Evolutionary conservation across 2,113 vertebrate genomes (phyloP).

Genomic region (Oryzias curvinotus): DNA sequence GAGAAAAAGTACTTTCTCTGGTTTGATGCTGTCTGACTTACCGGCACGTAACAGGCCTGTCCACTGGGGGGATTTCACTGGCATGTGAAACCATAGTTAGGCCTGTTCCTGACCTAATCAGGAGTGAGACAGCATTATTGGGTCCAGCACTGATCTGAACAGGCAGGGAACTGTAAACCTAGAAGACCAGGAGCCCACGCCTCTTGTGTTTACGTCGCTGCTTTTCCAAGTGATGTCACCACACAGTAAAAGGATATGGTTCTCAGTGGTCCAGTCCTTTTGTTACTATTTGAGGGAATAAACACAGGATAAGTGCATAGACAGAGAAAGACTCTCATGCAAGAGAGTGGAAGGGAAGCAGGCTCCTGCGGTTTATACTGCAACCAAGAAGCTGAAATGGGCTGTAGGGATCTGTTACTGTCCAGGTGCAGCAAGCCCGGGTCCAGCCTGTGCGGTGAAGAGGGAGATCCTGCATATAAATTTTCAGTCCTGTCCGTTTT

Average conservation of each 20-base stretch:
- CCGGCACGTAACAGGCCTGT: constrained; percentile 37
- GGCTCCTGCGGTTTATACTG: constrained; percentile 43
- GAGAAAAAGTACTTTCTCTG: constrained; percentile 17
- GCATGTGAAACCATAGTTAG: constrained; percentile 63
- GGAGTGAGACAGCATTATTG: constrained; percentile 47
- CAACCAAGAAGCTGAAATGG: constrained; percentile 51
- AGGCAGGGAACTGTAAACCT: constrained; percentile 60
- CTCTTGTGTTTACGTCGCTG: constrained; percentile 57
- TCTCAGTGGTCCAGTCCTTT: constrained; percentile 57
- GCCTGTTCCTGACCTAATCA: constrained; percentile 60
- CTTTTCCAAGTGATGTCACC: constrained; percentile 75
- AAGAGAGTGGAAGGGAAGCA: constrained; percentile 12
- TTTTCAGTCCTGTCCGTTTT: constrained; percentile 37
- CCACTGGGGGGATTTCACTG: constrained; percentile 57
- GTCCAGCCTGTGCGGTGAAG: constrained; percentile 40
- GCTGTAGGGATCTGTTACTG: constrained; percentile 71
- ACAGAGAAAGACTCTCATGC: constrained; percentile 22
- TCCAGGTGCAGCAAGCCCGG: constrained; percentile 64
- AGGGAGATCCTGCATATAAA: constrained; percentile 56
- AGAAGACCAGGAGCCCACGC: constrained; percentile 60
- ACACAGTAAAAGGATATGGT: constrained; percentile 73
- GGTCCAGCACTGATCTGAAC: constrained; percentile 44
- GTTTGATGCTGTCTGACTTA: constrained; percentile 37
- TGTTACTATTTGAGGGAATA: constrained; percentile 71
- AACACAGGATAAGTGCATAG: constrained; percentile 52